These are phyloP conservation scores for Isichthys henryi DNA, from an alignment of 2,113 vertebrate genomes.

Conservation along the genomic window DNA sequence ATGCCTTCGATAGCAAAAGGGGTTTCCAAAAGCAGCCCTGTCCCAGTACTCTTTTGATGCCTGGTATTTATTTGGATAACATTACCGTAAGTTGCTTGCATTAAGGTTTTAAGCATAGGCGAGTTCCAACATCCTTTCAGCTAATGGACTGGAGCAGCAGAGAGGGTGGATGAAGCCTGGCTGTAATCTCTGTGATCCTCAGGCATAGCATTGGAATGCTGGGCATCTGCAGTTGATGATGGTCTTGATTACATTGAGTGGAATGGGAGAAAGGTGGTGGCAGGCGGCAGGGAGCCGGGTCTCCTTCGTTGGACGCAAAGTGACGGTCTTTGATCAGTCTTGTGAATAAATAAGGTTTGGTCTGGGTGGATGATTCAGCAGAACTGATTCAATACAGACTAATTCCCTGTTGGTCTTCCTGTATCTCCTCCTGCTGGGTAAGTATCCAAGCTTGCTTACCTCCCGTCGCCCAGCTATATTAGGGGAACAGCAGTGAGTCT, in stretches of 20 bases:
- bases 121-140: neutral
- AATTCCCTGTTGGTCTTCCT: neutral
- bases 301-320: neutral
- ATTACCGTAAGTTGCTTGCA: neutral
- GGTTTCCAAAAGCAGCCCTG: neutral
- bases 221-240: neutral
- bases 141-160: neutral
- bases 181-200: neutral
- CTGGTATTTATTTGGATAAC: neutral
- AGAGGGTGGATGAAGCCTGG: neutral
- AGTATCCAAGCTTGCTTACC: neutral
- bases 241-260: neutral
- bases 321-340: neutral
- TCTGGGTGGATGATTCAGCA: neutral
- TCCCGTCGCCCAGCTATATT: neutral
- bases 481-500: neutral
- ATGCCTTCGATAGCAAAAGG: neutral
- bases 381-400: slow-evolving; percentile 1
- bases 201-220: neutral
- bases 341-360: neutral
- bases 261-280: neutral
- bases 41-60: neutral
- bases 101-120: neutral
- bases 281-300: neutral
- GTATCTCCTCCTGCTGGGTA: neutral